Evolutionary conservation across 2,113 vertebrate genomes (phyloP).

Genomic region (Eudyptes chrysolophus): DNA sequence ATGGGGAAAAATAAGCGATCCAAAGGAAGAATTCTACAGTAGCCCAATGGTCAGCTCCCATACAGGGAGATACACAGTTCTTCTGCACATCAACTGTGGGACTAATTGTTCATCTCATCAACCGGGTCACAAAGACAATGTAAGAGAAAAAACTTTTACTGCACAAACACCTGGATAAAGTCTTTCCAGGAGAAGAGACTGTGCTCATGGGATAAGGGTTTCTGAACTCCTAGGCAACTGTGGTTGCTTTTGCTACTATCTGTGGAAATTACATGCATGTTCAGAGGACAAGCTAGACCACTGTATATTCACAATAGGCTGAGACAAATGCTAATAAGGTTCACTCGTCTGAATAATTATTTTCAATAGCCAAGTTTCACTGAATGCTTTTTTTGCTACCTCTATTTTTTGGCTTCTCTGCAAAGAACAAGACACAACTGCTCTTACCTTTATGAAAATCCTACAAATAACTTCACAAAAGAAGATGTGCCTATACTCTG

Average conservation of each 20-base stretch:
- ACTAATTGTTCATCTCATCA: neutral
- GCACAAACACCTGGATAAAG: neutral
- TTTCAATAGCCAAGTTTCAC: neutral
- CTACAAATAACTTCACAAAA: neutral
- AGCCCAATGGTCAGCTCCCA: neutral
- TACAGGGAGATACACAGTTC: neutral
- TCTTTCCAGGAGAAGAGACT: neutral
- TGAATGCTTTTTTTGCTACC: neutral
- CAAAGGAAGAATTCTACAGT: neutral
- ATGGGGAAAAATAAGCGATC: neutral
- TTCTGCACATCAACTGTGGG: neutral
- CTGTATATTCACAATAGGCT: slow-evolving; percentile 26
- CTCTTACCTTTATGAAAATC: neutral
- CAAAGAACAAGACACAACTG: slow-evolving; percentile 16
- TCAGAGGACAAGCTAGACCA: slow-evolving; percentile 50
- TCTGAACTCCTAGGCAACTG: slow-evolving; percentile 21
- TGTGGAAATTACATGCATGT: slow-evolving; percentile 63
- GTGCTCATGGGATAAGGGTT: neutral
- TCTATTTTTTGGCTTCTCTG: slow-evolving; percentile 6
- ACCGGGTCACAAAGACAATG: neutral
- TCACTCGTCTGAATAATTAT: slow-evolving; percentile 31
- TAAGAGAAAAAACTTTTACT: neutral
- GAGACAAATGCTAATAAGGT: slow-evolving; percentile 55
- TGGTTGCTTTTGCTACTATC: slow-evolving; percentile 23
- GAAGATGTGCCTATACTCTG: neutral